Conservation (phyloP, 2,797 vertebrate genomes). For the Pseudomugil gertrudae region DNA sequence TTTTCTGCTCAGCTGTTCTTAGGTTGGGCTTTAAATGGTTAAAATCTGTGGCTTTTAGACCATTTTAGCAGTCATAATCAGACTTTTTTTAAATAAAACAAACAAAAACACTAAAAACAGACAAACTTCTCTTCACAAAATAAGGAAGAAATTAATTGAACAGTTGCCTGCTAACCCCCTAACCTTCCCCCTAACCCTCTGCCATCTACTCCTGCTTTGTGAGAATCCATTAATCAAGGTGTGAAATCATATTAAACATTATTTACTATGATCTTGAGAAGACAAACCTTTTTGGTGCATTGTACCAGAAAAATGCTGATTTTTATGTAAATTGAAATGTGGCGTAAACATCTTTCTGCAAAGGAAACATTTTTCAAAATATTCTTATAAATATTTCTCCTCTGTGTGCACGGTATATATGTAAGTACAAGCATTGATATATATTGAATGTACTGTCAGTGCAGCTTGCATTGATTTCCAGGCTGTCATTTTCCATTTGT, state of each 20-base stretch:
- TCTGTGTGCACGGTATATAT: conserved; percentile 2
- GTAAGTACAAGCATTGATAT: conserved; percentile 4
- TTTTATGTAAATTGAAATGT: conserved; percentile 16
- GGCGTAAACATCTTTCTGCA: not conserved
- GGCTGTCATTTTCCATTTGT: conserved; percentile 55
- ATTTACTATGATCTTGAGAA: no score
- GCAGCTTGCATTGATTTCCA: conserved; percentile 26
- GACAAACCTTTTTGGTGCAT: not conserved
- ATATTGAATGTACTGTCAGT: not conserved
- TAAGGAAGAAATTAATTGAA: not conserved
- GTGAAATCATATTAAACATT: not conserved
- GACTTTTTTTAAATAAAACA: not conserved
- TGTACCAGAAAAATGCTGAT: not conserved
- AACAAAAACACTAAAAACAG: no score
- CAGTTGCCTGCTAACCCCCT: not conserved
- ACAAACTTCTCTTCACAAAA: not conserved
- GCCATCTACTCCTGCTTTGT: not conserved
- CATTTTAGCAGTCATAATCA: no score
- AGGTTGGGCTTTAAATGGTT: no score
- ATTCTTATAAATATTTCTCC: not conserved
- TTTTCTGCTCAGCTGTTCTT: no score
- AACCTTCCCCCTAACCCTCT: no score
- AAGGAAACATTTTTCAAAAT: not conserved
- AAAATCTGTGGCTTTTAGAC: not conserved
- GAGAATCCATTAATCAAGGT: not conserved